Evolutionary conservation across 2,797 vertebrate genomes (phyloP).

Genomic region (Sebastes diaconus): DNA sequence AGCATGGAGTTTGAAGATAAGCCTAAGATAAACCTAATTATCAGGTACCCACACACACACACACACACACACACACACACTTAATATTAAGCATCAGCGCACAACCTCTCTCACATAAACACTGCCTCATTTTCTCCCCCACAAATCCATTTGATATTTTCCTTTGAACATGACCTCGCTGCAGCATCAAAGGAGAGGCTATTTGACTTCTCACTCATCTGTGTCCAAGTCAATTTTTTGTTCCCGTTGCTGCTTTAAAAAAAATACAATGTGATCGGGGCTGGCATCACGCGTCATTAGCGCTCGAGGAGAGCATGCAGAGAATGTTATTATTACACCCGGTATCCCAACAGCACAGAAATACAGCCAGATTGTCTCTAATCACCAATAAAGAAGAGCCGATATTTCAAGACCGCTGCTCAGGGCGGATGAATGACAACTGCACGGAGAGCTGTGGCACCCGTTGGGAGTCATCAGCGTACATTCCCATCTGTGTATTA

Average conservation of each 20-base stretch:
- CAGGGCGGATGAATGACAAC: conserved; percentile 45
- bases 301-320: conserved; percentile 20
- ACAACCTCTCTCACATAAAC: conserved; percentile 26
- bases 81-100: conserved; percentile 29
- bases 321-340: conserved; percentile 56
- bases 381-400: conserved; percentile 50
- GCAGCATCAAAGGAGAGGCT: conserved; percentile 64
- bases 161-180: conserved; percentile 68
- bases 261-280: conserved; percentile 22
- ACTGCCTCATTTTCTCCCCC: conserved; percentile 32
- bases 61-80: conserved; percentile 3
- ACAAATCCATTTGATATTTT: conserved; percentile 43
- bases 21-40: conserved; percentile 51
- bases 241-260: conserved; percentile 16
- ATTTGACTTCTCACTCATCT: conserved; percentile 66
- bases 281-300: conserved; percentile 61
- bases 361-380: conserved; percentile 47
- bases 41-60: conserved; percentile 20
- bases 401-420: conserved; percentile 51
- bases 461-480: conserved; percentile 41
- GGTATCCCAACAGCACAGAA: conserved; percentile 30
- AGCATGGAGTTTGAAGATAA: conserved; percentile 47
- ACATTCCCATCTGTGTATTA: conserved; percentile 44
- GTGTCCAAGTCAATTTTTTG: conserved; percentile 51
- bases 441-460: not conserved